These are phyloP conservation scores for Pissodes strobi DNA, from an alignment of 1,140 invertebrate genomes.

Conservation along the genomic window DNA sequence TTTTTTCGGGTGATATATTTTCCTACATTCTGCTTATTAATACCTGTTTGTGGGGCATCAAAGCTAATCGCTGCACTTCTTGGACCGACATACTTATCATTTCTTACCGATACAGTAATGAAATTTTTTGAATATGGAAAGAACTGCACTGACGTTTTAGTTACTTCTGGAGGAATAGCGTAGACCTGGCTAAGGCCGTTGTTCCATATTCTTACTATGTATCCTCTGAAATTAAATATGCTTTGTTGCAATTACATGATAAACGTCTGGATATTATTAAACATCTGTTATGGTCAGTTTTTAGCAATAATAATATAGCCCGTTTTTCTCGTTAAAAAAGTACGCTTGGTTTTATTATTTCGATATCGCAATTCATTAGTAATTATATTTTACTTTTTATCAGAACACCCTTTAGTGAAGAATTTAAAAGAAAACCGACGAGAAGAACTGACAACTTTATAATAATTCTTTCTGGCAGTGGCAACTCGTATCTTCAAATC, in stretches of 20 bases:
- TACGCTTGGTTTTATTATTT: not conserved
- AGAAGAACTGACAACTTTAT: too few relatives aligned
- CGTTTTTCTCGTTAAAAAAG: not conserved
- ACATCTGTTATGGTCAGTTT: too few relatives aligned
- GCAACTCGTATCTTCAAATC: too few relatives aligned
- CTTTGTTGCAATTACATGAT: constrained; percentile 69
- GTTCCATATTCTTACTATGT: constrained; percentile 91
- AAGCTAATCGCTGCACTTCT: constrained; percentile 83
- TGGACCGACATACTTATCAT: constrained; percentile 89
- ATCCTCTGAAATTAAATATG: constrained; percentile 74
- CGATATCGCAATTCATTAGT: too few relatives aligned
- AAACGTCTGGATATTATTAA: constrained; percentile 64
- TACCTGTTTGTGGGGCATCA: constrained; percentile 83
- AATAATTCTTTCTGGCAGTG: too few relatives aligned
- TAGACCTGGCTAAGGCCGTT: constrained; percentile 66
- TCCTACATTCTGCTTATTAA: too few relatives aligned
- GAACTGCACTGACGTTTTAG: constrained; percentile 75
- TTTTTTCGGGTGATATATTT: too few relatives aligned
- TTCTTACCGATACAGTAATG: constrained; percentile 87
- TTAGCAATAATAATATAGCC: not conserved
- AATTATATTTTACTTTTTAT: too few relatives aligned
- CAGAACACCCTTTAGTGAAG: too few relatives aligned
- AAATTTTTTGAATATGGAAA: constrained; percentile 89
- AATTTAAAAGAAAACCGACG: too few relatives aligned
- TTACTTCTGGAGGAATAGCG: constrained; percentile 66